Base-by-base conservation (phyloP, 2,888 invertebrate genomes). In the Congeria kusceri region DNA sequence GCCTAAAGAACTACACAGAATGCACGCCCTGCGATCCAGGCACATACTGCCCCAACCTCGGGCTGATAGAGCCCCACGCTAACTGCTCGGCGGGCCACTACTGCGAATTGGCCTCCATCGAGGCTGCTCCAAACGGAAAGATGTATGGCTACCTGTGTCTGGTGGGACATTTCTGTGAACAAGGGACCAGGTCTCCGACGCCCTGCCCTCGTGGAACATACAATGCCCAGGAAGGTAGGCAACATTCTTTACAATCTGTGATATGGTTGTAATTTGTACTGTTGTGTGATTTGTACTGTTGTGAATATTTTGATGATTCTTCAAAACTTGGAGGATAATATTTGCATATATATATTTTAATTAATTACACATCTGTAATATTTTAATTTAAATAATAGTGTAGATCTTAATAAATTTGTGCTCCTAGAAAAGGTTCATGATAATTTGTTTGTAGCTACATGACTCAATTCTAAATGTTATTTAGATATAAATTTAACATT, bases 21-120 rank as follows among this genome's bases (percentile, higher is more conserved):
- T 92, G 92, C 70, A 87, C 89, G 3, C 86, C 87, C 3, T 92
- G 92, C 86, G 89, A 88, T 46, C 85, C 92, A 7, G 92, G 92
- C 3, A 85, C 79, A 29, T 91, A 91, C 83, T 92, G 92, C 71
- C 88, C 88, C 13, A 78, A 77, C 0, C 67, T 77, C 7, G 92
- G 92, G 0, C 87, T 91, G 5, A 77, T 75, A 3, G 67, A 79
- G 28, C 91, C 92, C 0, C 70, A 76, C 29, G 87, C 64, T 11
- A 65, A 80, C 27, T 92, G 92, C 75, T 83, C 85, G 7, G 90
- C 92, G 18, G 92, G 92, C 0, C 86, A 92, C 66, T 92, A 86
- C 87, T 92, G 92, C 77, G 85, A 88, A 58, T 77, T 84, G 11
- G 89, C 83, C 44, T 90, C 90, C 29, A 83, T 67, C 0, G 86